Evolutionary conservation across 2,113 vertebrate species (phyloP), one percentile per base, ranked within the genome.

Genomic region (Antennarius striatus): DNA sequence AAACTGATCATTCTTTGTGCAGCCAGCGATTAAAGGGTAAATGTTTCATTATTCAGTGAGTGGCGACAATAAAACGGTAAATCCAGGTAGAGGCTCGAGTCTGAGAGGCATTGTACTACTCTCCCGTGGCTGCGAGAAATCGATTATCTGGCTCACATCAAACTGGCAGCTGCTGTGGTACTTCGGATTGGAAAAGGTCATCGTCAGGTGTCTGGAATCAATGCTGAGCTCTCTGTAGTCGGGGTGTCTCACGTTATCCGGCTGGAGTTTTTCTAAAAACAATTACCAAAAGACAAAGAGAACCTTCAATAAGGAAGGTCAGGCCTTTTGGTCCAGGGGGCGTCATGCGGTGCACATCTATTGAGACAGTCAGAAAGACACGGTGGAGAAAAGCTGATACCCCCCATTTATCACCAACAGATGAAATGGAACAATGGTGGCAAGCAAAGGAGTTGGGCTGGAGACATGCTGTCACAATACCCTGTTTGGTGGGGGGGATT

Each of bases 151-250:
- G 75, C 77, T 83, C 82, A 29, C 81, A 88, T 90, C 87, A 85
- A 86, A 89, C 80, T 78, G 82, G 72, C 73, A 75, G 75, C 71
- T 53, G 40, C 79, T 10, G 32, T 66, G 77, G 68, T 81, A 87
- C 85, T 85, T 81, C 51, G 80, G 77, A 90, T 66, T 70, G 77
- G 80, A 85, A 91, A 90, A 91, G 88, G 89, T 91, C 85, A 90
- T 70, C 40, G 80, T 76, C 81, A 86, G 83, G 84, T 84, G 61
- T 75, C 71, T 63, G 80, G 71, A 87, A 91, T 90, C 88, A 77
- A 90, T 87, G 82, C 70, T 64, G 68, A 84, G 68, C 82, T 74
- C 82, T 90, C 82, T 81, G 90, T 70, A 89, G 89, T 89, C 88
- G 74, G 71, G 62, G 68, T 56, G 81, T 83, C 80, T 74, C 60